A percentile compares a stretch with the other conserved stretches of the same genome.
Evolutionary conservation across 2,797 vertebrate genomes (phyloP).

Genomic region (Enteromius argenteus): DNA sequence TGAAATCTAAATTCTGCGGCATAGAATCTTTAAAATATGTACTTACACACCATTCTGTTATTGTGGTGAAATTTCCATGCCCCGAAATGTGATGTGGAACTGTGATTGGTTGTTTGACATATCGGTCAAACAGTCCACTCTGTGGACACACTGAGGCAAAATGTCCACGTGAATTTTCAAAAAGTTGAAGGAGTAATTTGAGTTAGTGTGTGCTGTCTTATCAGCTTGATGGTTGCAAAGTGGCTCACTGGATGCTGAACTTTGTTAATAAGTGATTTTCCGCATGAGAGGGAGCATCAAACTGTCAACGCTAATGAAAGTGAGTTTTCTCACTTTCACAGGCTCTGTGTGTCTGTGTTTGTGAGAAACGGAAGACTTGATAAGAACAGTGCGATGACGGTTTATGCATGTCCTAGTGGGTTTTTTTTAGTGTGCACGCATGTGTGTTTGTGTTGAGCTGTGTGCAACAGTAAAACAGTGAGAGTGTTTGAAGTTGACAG

Average conservation of each 20-base stretch:
- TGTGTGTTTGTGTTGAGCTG: slow-evolving; percentile 32
- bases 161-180: slow-evolving; percentile 16
- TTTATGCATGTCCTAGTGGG: neutral
- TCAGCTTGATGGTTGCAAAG: slow-evolving; percentile 9
- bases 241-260: slow-evolving; percentile 20
- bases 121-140: neutral
- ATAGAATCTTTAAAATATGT: too few relatives aligned
- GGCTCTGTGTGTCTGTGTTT: slow-evolving; percentile 26
- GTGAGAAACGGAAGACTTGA: slow-evolving; percentile 41
- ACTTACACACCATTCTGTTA: too few relatives aligned
- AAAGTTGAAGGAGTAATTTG: neutral
- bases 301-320: slow-evolving; percentile 49
- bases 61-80: too few relatives aligned
- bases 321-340: slow-evolving; percentile 21
- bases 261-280: slow-evolving; percentile 16
- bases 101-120: too few relatives aligned
- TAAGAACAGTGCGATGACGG: slow-evolving; percentile 38
- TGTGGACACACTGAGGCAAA: neutral
- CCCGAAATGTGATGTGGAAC: too few relatives aligned
- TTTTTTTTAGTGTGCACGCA: slow-evolving; percentile 39
- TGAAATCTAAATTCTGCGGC: too few relatives aligned
- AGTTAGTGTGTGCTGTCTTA: neutral
- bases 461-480: slow-evolving; percentile 44
- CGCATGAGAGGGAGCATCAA: slow-evolving; percentile 31
- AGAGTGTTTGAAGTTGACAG: slow-evolving; percentile 57